Evolutionary conservation across 2,797 vertebrate genomes (phyloP), one percentile per base, ranked within the genome.

Genomic region (Brachyalestes nurse): DNA sequence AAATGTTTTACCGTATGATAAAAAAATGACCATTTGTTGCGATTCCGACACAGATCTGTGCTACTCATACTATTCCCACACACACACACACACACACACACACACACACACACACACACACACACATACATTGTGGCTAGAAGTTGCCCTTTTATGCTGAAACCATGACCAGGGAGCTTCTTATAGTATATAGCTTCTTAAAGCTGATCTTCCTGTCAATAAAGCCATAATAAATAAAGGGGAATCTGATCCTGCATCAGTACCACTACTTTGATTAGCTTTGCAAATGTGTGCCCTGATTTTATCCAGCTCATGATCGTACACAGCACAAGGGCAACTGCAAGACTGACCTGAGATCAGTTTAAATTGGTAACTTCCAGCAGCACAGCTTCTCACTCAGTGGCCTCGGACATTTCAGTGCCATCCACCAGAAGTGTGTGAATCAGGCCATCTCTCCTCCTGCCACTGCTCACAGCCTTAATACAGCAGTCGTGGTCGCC

Each of bases 401-500:
- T 87, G 83, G 91, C 93, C 83, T 97, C 97, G 0, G 96, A 92
- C 62, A 99, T 95, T 90, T 97, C 97, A 66, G 93, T 93, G 75
- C 96, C 93, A 28, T 97, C 96, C 85, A 99, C 95, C 10, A 99
- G 92, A 72, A 99, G 95, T 0, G 95, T 96, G 77, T 99, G 98
- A 84, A 99, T 95, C 90, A 99, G 97, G 42, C 98, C 98, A 75
- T 99, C 97, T 84, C 93, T 95, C 79, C 95, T 93, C 91, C 96
- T 97, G 10, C 98, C 97, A 38, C 98, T 99, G 85, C 98, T 99
- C 87, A 99, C 96, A 0, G 98, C 98, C 87, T 99, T 99, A 89
- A 99, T 97, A 81, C 92, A 97, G 90, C 98, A 99, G 87, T 93
- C 94, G 72, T 99, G 97, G 74, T 95, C 91, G 23, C 93, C 95